Conservation (phyloP, 2,888 invertebrate genomes). For the Coremacera marginata region DNA sequence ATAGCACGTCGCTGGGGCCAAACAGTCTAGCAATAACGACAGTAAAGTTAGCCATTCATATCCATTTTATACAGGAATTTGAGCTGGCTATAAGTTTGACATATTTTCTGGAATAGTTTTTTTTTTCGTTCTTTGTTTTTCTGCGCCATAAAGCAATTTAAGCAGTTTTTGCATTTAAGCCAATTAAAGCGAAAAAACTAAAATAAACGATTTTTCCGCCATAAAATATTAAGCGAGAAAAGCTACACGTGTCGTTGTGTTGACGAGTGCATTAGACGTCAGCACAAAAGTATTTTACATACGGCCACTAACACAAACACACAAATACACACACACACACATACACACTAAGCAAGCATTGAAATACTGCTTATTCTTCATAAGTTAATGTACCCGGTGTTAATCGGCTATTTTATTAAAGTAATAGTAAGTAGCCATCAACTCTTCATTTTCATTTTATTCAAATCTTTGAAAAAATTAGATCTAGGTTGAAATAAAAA, state of each 20-base stretch:
- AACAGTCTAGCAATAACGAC: conserved; percentile 25
- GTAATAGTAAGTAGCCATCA: no score
- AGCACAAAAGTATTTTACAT: not conserved
- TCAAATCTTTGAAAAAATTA: no score
- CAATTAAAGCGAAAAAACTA: not conserved
- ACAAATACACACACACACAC: no score
- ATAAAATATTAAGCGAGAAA: not conserved
- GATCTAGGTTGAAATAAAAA: no score
- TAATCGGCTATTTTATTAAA: no score
- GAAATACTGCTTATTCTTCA: no score
- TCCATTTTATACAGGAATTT: not conserved
- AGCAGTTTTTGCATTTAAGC: not conserved
- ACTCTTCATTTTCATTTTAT: no score
- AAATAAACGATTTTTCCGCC: not conserved
- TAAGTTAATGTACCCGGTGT: no score
- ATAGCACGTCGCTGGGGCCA: conserved; percentile 14
- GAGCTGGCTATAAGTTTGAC: not conserved
- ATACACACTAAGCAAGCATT: no score
- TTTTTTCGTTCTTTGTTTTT: not conserved
- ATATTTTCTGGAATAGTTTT: conserved; percentile 8
- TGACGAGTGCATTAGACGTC: not conserved
- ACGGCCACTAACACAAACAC: no score
- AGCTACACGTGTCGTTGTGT: not conserved
- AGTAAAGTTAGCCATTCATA: not conserved
- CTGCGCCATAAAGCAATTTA: not conserved